Evolutionary conservation across 2,797 vertebrate genomes (phyloP), one percentile per base, ranked within the genome.

Genomic region (Pipistrellus pygmaeus): DNA sequence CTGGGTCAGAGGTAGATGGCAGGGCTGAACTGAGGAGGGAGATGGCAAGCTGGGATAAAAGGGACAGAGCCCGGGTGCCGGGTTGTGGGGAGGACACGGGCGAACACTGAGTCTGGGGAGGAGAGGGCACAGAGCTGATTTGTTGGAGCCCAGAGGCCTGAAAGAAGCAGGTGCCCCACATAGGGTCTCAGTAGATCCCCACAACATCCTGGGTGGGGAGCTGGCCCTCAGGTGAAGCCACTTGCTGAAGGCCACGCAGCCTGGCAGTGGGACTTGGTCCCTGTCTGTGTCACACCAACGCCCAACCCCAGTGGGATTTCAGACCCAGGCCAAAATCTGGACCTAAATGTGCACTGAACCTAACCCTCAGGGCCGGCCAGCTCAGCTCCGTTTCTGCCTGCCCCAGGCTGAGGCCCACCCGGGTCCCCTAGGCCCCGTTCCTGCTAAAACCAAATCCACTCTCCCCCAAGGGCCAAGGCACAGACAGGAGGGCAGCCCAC

Each of bases 121-220:
- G 3, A 60, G 25, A 46, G 21, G 68, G 66, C 60, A 13, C 35
- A 96, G 90, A 46, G 11, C 23, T 5, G 17, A 6, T n/a, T n/a
- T 46, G 9, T 88, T 88, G 6, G 41, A 85, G 51, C n/a, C 27
- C n/a, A 69, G 69, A 2, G 21, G 12, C 21, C 11, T 88, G 14
- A 62, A 85, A 78, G 64, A 77, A 51, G 55, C 76, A 57, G 27
- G 12, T 32, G 13, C 1, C 9, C 12, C 46, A 44, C 8, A 1
- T 57, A 35, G 46, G 35, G 23, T 80, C 68, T 95, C 85, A 90
- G 64, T 55, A 73, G 60, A 73, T 46, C 60, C 48, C 93, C 38
- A 35, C 48, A 62, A 76, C 25, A 55, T 1, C 20, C 32, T 48
- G 48, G 30, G 18, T 32, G 8, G 66, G 30, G 46, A 91, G 11